Evolutionary conservation across 2,888 invertebrate genomes (phyloP), one percentile per base, ranked within the genome.

Genomic region (Rotaria sp.): DNA sequence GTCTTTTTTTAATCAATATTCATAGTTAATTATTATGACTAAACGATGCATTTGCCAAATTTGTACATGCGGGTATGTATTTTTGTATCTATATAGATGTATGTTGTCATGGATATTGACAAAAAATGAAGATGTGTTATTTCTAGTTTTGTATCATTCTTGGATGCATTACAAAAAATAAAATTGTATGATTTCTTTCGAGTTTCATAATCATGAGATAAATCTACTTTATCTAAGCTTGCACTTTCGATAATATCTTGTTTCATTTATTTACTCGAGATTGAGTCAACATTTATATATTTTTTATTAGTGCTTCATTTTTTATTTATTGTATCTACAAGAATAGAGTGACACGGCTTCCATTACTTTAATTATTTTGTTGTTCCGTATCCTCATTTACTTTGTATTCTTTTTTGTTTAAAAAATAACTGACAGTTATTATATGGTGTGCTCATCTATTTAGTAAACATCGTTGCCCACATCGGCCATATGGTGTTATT

Each of bases 61-160:
- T 48, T 87, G 87, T 85, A 87, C 87, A 30, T 87, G 87, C 52
- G 87, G 87, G 85, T 85, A n/a, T 38, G 85, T 80, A 67, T 67
- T 35, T 38, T 38, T 30, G 5, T 30, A 67, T 67, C 10, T 8
- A 30, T 18, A 35, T 30, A 21, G 0, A 2, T 67, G 1, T 67
- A 5, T 67, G 67, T 67, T 67, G 67, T 67, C 67, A 67, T 67
- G 67, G 67, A 35, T 38, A 67, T 67, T 38, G 7, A 67, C 38
- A 30, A 67, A n/a, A 59, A 13, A 13, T 3, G 13, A 50, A 13
- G 10, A 21, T 30, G 11, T n/a, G 30, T 30, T 59, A 26, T 13
- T 30, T 59, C 2, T 13, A 30, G n/a, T n/a, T 18, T 30, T 2
- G 8, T 35, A 18, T 35, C 4, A 30, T 18, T 55, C 18, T 35